Evolutionary conservation across 2,888 invertebrate species (phyloP), one percentile per base, ranked within the genome.

Genomic region (Phaonia tiefii): DNA sequence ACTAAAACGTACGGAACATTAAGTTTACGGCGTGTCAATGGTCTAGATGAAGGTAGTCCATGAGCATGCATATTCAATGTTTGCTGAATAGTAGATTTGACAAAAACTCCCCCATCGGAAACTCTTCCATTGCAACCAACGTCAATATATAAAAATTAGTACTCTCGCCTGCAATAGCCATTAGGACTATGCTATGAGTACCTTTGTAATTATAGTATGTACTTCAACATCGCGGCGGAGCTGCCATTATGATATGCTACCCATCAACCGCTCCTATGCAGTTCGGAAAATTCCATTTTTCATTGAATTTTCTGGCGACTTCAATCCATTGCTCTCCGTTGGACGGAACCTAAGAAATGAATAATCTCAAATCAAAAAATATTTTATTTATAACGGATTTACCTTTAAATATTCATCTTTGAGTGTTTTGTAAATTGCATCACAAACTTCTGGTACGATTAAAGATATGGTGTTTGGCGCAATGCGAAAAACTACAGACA

Each of bases 201-300:
- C n/a, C n/a, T n/a, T n/a, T n/a, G n/a, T n/a, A n/a, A n/a, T n/a
- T n/a, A n/a, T n/a, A n/a, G n/a, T n/a, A n/a, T n/a, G n/a, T n/a
- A n/a, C n/a, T n/a, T n/a, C n/a, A n/a, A n/a, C n/a, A n/a, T n/a
- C n/a, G n/a, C n/a, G n/a, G n/a, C n/a, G n/a, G n/a, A n/a, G n/a
- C n/a, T n/a, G n/a, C n/a, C n/a, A n/a, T n/a, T n/a, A 58, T 60
- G 74, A 73, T 39, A 51, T 73, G 73, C 20, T 73, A 65, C 15
- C 73, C 65, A 15, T 67, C 75, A 66, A 75, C 44, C 20, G 72
- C 72, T 49, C 72, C 63, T 46, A 63, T 49, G 15, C 63, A 63
- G 20, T 63, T 44, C 1, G 73, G 75, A 63, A 75, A 75, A 39
- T 75, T 75, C 69, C 69, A 75, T 31, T 44, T 15, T 15, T 31